Evolutionary conservation across 37 sponge, comb jelly and placozoan species (phyloP).

Genomic region (Diacarnus erythraeanus): DNA sequence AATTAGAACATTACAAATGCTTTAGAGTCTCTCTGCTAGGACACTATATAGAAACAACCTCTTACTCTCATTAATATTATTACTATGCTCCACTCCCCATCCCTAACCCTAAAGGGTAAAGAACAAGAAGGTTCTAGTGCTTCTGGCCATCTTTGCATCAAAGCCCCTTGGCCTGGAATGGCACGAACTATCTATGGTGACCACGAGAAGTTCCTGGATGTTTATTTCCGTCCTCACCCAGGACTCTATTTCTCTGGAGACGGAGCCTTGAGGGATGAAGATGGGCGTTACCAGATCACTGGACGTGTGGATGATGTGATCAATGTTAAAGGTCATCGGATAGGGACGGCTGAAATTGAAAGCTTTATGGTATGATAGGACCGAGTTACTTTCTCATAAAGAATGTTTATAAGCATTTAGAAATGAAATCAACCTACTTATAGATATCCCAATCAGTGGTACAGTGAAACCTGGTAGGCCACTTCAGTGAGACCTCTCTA

Average conservation of each 20-base stretch:
- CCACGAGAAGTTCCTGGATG: slow-evolving; percentile 84
- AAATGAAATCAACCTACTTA: neutral
- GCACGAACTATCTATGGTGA: slow-evolving; percentile 91
- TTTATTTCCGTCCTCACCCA: slow-evolving; percentile 84
- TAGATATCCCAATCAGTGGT: too few relatives aligned
- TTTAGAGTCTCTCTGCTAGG: too few relatives aligned
- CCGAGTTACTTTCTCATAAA: neutral
- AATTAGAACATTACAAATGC: neutral
- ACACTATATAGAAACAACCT: too few relatives aligned
- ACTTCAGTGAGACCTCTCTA: too few relatives aligned
- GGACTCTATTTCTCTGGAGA: slow-evolving; percentile 93
- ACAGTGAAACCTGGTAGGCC: too few relatives aligned
- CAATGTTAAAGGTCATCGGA: slow-evolving; percentile 92
- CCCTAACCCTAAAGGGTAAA: slow-evolving; percentile 44
- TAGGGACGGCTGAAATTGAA: slow-evolving; percentile 97
- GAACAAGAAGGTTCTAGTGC: slow-evolving; percentile 70
- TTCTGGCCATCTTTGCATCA: slow-evolving; percentile 81
- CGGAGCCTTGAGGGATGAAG: slow-evolving; percentile 83
- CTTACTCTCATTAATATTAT: too few relatives aligned
- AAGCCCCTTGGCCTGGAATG: slow-evolving; percentile 86
- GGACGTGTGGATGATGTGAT: slow-evolving; percentile 98
- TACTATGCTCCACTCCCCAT: neutral
- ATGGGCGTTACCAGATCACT: slow-evolving; percentile 93
- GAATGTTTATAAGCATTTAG: neutral
- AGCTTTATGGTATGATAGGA: slow-evolving; percentile 85